Evolutionary conservation across 2,888 invertebrate genomes (phyloP).

Genomic region (Synergus laeviventris): DNA sequence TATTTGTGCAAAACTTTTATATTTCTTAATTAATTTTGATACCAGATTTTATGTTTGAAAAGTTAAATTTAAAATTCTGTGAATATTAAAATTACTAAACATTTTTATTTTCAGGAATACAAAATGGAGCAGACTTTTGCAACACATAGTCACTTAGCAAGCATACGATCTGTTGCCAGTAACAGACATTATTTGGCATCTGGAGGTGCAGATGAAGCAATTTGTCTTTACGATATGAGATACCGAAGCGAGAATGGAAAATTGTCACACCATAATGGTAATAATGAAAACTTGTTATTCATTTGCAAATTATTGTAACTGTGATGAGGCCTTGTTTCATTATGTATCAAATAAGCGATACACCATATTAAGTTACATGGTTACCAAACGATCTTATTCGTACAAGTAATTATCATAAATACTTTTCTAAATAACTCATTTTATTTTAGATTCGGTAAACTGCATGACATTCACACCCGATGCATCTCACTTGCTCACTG

Average conservation of each 20-base stretch:
- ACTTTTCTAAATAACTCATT: slow-evolving; percentile 21
- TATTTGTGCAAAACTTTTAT: too few relatives aligned
- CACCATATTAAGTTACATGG: too few relatives aligned
- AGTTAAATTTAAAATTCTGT: too few relatives aligned
- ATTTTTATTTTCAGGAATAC: slow-evolving; percentile 75
- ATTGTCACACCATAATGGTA: slow-evolving; percentile 88
- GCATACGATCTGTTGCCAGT: slow-evolving; percentile 85
- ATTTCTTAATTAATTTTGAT: too few relatives aligned
- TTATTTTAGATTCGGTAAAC: slow-evolving; percentile 82
- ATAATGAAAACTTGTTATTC: background rate
- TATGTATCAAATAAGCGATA: background rate
- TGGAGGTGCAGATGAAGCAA: slow-evolving; percentile 92
- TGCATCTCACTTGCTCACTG: slow-evolving; percentile 88
- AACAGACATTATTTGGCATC: slow-evolving; percentile 87
- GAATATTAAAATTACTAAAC: too few relatives aligned
- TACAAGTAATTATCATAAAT: background rate
- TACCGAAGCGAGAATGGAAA: slow-evolving; percentile 87
- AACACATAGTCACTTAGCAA: slow-evolving; percentile 89
- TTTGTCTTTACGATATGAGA: slow-evolving; percentile 90
- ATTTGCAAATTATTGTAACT: background rate
- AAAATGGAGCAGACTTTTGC: slow-evolving; percentile 89
- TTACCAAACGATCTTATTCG: background rate
- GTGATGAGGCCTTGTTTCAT: background rate
- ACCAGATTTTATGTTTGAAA: too few relatives aligned
- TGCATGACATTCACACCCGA: slow-evolving; percentile 86